phyloP scores from a whole-genome alignment of 2,888 invertebrate genomes.

The Onchidella celtica region DNA sequence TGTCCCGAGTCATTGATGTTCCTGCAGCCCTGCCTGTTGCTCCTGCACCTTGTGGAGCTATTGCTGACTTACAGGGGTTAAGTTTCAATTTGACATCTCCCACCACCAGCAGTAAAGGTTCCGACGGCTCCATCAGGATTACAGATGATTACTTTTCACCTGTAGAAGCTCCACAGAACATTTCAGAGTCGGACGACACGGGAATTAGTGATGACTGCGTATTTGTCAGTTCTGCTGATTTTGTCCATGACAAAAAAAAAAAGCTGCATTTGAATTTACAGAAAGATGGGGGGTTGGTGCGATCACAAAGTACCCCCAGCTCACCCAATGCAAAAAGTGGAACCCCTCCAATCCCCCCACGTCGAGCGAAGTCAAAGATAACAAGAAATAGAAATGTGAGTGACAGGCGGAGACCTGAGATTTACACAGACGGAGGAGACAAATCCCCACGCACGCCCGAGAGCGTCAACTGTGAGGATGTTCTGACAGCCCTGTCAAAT shows the following conservation, averaged over 20 bases:
- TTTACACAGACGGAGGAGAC: background rate
- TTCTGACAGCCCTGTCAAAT: conserved; percentile 37
- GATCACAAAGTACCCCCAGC: conserved; percentile 3
- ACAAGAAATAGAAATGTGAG: conserved; percentile 8
- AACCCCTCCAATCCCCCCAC: conserved; percentile 45
- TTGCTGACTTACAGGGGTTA: conserved; percentile 45
- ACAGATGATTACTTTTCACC: conserved; percentile 9
- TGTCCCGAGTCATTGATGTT: conserved; percentile 48
- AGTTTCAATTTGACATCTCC: conserved; percentile 1
- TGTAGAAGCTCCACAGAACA: background rate
- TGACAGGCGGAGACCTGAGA: conserved; percentile 28
- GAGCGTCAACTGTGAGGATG: conserved; percentile 43
- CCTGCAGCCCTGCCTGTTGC: background rate
- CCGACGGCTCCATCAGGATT: background rate
- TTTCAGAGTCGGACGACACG: background rate
- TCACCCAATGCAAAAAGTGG: background rate
- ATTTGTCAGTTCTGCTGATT: conserved; percentile 18
- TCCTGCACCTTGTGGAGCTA: background rate
- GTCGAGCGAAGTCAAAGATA: conserved; percentile 48
- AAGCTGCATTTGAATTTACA: background rate
- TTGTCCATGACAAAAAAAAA: background rate
- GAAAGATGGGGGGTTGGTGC: background rate
- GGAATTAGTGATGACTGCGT: background rate
- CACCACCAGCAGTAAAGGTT: background rate
- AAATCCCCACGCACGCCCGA: background rate